A percentile compares a stretch with the other conserved stretches of the same genome.
Evolutionary conservation across 1,140 invertebrate species (phyloP).

Genomic region (Euura lappo): DNA sequence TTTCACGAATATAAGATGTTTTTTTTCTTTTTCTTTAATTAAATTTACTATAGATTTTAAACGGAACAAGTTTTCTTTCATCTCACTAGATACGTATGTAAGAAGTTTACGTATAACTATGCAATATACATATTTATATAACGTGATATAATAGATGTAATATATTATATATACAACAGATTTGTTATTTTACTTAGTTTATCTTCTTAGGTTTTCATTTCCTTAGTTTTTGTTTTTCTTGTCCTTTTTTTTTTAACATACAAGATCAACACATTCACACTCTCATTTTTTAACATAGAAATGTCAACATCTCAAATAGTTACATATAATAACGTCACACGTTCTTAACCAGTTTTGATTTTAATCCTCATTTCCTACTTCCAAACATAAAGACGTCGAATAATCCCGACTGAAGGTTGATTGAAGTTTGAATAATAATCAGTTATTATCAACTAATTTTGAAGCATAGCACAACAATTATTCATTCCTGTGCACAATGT

Average conservation of each 20-base stretch:
- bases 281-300: constrained; percentile 8
- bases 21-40: too few relatives aligned
- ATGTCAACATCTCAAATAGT: constrained; percentile 1
- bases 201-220: too few relatives aligned
- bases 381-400: too few relatives aligned
- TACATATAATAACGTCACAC: constrained; percentile 10
- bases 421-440: too few relatives aligned
- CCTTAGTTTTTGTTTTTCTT: too few relatives aligned
- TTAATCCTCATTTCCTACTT: too few relatives aligned
- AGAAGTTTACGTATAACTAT: neutral
- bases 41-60: neutral
- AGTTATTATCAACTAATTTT: too few relatives aligned
- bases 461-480: too few relatives aligned
- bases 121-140: neutral
- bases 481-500: neutral
- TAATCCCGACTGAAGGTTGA: too few relatives aligned
- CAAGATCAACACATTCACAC: constrained; percentile 8
- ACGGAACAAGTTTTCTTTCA: neutral
- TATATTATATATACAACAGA: neutral
- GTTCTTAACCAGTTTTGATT: too few relatives aligned
- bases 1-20: too few relatives aligned
- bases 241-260: neutral
- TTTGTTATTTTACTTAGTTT: neutral
- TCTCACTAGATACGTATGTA: neutral
- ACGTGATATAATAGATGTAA: too few relatives aligned